Percentiles rank a stretch among this genome's conserved stretches.
Evolutionary conservation across 2,888 invertebrate genomes (phyloP).

Genomic region (Metallyticus violacea): DNA sequence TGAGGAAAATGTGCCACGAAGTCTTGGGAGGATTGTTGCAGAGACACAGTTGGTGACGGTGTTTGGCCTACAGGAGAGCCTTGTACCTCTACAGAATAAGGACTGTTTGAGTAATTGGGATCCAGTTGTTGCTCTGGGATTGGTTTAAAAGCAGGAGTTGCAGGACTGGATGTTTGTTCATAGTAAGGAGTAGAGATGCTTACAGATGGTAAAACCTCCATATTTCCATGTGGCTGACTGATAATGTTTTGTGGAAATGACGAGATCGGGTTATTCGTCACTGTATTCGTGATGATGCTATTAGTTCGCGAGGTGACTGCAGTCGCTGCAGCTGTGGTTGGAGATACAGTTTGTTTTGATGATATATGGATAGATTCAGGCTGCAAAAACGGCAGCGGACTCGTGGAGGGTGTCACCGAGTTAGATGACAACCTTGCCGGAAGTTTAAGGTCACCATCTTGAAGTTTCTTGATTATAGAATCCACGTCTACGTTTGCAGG

Average conservation of each 20-base stretch:
- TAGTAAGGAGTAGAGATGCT: neutral
- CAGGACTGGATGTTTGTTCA: neutral
- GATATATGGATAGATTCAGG: neutral
- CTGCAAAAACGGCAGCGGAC: neutral
- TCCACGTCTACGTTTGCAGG: constrained; percentile 70
- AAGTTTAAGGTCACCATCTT: constrained; percentile 76
- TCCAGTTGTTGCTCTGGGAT: neutral
- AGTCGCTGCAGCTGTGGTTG: neutral
- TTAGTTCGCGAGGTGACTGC: neutral
- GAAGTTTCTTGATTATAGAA: constrained; percentile 74
- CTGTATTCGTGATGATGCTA: neutral
- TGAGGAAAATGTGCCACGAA: neutral
- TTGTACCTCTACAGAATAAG: constrained; percentile 7
- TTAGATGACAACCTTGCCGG: constrained; percentile 46
- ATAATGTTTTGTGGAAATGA: neutral
- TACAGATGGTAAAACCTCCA: constrained; percentile 14
- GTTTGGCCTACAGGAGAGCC: neutral
- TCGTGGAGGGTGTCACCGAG: neutral
- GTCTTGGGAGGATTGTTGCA: neutral
- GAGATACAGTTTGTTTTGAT: neutral
- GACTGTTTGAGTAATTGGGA: neutral
- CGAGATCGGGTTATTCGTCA: neutral
- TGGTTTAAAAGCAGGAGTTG: neutral
- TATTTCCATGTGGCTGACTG: neutral
- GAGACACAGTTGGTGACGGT: neutral